These are phyloP conservation scores for Catagonus wagneri DNA, from an alignment of 2,113 vertebrate species.

Conservation along the genomic window DNA sequence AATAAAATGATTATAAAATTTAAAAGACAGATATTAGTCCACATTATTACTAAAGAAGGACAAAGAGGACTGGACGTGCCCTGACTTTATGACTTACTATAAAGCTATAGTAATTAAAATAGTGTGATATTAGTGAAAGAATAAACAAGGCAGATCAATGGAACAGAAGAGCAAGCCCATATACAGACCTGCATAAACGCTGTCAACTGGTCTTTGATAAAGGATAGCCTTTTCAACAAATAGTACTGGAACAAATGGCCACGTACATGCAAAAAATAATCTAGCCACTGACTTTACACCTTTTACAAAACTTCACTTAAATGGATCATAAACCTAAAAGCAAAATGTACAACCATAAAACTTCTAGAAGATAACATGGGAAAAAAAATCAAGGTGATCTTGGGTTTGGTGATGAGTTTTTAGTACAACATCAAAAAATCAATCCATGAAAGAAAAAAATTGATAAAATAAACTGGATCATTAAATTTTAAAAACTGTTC, in stretches of 20 bases:
- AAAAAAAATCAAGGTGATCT: not conserved
- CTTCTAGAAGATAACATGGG: not conserved
- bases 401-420: not conserved
- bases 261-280: not conserved
- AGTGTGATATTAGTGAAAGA: not conserved
- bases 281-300: not conserved
- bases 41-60: not conserved
- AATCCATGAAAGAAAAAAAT: not conserved
- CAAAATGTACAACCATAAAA: not conserved
- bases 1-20: conserved; percentile 7
- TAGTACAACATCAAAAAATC: not conserved
- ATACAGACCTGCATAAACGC: not conserved
- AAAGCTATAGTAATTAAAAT: not conserved
- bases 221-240: not conserved
- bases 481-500: not conserved
- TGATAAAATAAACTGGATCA: not conserved
- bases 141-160: not conserved
- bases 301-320: not conserved
- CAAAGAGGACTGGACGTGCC: not conserved
- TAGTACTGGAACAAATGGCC: not conserved
- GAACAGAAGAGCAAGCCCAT: not conserved
- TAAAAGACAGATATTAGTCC: not conserved
- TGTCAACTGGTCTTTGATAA: not conserved
- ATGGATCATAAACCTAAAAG: not conserved
- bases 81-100: not conserved